A percentile compares a stretch with the other conserved stretches of the same genome.
These are phyloP conservation scores for Drosophila burlai DNA, from an alignment of 1,140 invertebrate species.

Conservation along the genomic window DNA sequence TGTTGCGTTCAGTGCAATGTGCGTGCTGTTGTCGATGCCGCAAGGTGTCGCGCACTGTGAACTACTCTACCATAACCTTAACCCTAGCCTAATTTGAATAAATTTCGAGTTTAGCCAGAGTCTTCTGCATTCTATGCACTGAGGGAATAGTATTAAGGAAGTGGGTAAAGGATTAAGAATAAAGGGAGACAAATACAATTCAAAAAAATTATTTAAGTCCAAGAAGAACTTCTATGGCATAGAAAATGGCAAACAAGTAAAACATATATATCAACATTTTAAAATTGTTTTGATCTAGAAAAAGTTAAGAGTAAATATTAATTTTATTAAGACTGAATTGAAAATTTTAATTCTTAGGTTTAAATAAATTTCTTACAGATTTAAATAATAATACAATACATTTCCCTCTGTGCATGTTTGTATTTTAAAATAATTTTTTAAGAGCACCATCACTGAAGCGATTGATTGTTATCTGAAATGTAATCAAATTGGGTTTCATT, in stretches of 20 bases:
- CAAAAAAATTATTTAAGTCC: no score
- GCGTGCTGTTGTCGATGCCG: slow-evolving; percentile 54
- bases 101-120: slow-evolving; percentile 57
- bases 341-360: no score
- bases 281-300: neutral
- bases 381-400: neutral
- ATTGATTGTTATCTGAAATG: slow-evolving; percentile 80
- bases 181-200: neutral
- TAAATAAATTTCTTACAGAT: no score
- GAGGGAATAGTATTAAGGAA: neutral
- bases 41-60: slow-evolving; percentile 77
- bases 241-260: neutral
- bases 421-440: slow-evolving; percentile 26
- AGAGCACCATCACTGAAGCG: slow-evolving; percentile 46
- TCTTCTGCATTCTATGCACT: slow-evolving; percentile 10
- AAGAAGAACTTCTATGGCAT: neutral
- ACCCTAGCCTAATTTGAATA: slow-evolving; percentile 68
- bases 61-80: slow-evolving; percentile 77
- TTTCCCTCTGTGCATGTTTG: slow-evolving; percentile 22
- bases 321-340: no score
- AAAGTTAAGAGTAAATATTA: no score
- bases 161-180: neutral
- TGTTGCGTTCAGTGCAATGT: slow-evolving; percentile 75
- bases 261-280: neutral
- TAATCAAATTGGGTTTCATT: slow-evolving; percentile 78